Evolutionary conservation across 1,140 invertebrate genomes (phyloP), one percentile per base, ranked within the genome.

Genomic region (Tetranychus cinnabarinus): DNA sequence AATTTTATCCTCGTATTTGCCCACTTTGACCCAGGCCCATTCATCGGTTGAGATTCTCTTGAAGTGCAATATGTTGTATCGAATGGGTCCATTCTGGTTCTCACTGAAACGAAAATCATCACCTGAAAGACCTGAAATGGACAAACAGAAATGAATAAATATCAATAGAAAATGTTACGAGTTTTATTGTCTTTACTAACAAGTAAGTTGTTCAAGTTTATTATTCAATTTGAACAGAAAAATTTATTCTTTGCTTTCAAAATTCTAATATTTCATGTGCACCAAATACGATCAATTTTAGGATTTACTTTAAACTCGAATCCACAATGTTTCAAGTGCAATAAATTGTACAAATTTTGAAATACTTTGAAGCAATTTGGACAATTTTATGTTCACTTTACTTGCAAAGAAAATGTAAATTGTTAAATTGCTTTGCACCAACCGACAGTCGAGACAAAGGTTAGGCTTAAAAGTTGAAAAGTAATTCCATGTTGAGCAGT

Each of bases 41-140:
- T 86, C 75, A 1, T 82, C 83, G 0, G 74, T 76, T 3, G 76
- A 73, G 1, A 80, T 78, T 70, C 91, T 85, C 69, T 89, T 88
- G 76, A 91, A 96, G 70, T 95, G 90, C 55, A 95, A 82, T 61
- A 95, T 92, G 68, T 91, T 88, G 74, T 96, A 96, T 4, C 89
- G 77, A 0, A 88, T 85, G 1, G 90, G 89, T 0, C 88, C 90
- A 68, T 96, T 90, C 1, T 88, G 87, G 15, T 71, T 74, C 70
- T 89, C 85, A 31, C 61, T 62, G 72, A 95, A 96, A 63, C 82
- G 81, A 72, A 96, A 95, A 66, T 83, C 78, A 70, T 92, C 86
- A 6, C 85, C 86, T 65, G 84, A 88, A 13, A 93, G 73, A 69
- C 87, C 88, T 78, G 45, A 45, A 57, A 60, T 57, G 45, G 42